phyloP scores from a whole-genome alignment of 1,140 invertebrate genomes.

The Drosophila ambigua region DNA sequence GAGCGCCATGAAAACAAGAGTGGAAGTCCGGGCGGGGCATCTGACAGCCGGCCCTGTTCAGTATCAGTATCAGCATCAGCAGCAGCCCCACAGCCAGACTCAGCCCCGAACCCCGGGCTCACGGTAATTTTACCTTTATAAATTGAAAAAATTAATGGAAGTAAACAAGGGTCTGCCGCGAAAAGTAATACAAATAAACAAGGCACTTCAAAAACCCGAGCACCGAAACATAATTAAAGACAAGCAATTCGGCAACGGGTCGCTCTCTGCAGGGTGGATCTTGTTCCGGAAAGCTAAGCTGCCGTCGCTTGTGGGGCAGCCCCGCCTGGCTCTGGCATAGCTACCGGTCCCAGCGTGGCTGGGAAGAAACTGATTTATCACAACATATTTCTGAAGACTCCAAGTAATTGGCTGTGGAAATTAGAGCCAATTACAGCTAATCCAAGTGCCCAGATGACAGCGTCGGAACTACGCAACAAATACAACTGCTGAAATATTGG shows the following conservation, averaged over 20 bases:
- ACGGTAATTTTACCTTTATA: constrained; percentile 50
- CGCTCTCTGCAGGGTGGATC: constrained; percentile 9
- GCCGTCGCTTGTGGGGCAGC: not conserved
- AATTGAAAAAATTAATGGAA: constrained; percentile 79
- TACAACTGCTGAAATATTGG: too few relatives aligned
- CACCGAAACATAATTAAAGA: constrained; percentile 73
- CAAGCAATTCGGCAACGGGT: constrained; percentile 27
- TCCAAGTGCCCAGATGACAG: too few relatives aligned
- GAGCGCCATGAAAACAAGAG: not conserved
- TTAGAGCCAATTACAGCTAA: too few relatives aligned
- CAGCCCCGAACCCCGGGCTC: constrained; percentile 8
- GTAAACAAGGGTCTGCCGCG: constrained; percentile 56
- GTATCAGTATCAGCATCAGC: constrained; percentile 20
- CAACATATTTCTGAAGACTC: too few relatives aligned
- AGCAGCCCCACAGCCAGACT: not conserved
- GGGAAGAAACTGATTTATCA: too few relatives aligned
- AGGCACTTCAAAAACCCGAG: constrained; percentile 73
- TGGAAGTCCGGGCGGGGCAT: constrained; percentile 9
- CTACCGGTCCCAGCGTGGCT: too few relatives aligned
- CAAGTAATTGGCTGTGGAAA: too few relatives aligned
- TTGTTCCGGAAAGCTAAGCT: constrained; percentile 11
- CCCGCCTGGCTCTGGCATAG: too few relatives aligned
- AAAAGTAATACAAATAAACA: constrained; percentile 78
- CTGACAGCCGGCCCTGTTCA: constrained; percentile 73
- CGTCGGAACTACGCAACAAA: too few relatives aligned